phyloP scores from a whole-genome alignment of 2,888 invertebrate genomes.

The Diaphora mendica region DNA sequence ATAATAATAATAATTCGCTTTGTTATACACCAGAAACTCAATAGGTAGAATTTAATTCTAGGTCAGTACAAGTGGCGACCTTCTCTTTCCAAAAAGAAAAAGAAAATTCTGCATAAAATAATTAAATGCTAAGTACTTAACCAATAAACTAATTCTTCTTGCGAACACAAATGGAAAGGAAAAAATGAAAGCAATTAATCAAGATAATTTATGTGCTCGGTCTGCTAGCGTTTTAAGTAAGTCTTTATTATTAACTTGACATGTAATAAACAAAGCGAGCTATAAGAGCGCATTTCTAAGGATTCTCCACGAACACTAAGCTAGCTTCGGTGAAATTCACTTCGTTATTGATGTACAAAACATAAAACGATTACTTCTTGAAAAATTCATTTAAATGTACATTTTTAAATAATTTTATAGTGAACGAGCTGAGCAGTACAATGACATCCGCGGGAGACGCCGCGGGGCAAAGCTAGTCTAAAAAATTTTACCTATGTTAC shows the following conservation, averaged over 20 bases:
- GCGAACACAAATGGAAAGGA: conserved; percentile 1
- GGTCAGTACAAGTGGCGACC: too few species aligned
- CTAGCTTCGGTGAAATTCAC: not conserved
- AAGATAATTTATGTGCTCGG: conserved; percentile 10
- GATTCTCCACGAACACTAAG: not conserved
- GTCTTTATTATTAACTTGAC: conserved; percentile 12
- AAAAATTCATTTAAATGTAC: not conserved
- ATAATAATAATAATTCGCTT: too few species aligned
- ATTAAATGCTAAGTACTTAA: not conserved
- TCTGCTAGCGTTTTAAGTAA: conserved; percentile 5
- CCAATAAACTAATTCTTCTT: not conserved
- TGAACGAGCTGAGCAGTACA: too few species aligned
- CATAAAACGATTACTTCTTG: not conserved
- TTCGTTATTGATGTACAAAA: not conserved
- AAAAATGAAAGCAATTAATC: conserved; percentile 16
- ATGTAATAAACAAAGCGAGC: not conserved
- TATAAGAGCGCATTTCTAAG: not conserved
- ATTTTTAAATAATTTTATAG: too few species aligned
- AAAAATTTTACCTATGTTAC: too few species aligned
- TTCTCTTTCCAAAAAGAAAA: not conserved
- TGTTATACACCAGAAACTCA: too few species aligned
- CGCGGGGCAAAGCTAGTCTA: too few species aligned
- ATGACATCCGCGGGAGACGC: too few species aligned
- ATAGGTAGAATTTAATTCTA: too few species aligned
- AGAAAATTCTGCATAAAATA: not conserved